Base-by-base conservation (phyloP, 2,888 invertebrate species). In the Acleris literana region DNA sequence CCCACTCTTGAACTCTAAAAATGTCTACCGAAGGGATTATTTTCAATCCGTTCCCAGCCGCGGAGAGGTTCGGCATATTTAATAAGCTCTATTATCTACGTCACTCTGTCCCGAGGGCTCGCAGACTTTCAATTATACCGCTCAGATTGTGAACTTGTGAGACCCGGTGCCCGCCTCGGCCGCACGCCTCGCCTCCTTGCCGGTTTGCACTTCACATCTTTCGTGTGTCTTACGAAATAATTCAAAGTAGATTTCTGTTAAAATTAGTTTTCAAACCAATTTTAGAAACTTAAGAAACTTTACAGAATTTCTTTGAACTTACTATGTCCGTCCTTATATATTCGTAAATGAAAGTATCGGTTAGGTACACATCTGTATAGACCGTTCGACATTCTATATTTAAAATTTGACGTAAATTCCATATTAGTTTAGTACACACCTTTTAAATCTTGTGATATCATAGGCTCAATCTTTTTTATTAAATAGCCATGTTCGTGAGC, bases 11-110 rank as follows among this genome's bases (percentile, higher is more conserved):
- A 79, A 82, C 77, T 82, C 77, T 82, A 84, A 84, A 87, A 84
- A 83, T 85, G 80, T 83, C 85, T 84, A 74, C 81, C 72, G 74
- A 81, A 83, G 82, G 84, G 85, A 87, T 86, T 88, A 87, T 80
- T 81, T 81, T 78, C 84, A 86, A 88, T 88, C 86, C 84, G 81
- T 87, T 85, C 80, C 70, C 75, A 62, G 74, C 74, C 78, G 72
- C 76, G 72, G 72, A 81, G 79, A 83, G 83, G 84, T 86, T 88
- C 83, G 87, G 87, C 87, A 87, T 83, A 83, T 86, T 86, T 85
- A 85, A 87, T 84, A 85, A 86, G 80, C 73, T 84, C 82, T 81
- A 83, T 88, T 87, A 87, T 88, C 85, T 84, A 81, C 82, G 79
- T 83, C 82, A 81, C 73, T 78, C 76, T 79, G 72, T 77, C 76